Percentiles rank a stretch among this genome's conserved stretches.
phyloP scores from a whole-genome alignment of 2,113 vertebrate genomes.

The Cnemophilus loriae region DNA sequence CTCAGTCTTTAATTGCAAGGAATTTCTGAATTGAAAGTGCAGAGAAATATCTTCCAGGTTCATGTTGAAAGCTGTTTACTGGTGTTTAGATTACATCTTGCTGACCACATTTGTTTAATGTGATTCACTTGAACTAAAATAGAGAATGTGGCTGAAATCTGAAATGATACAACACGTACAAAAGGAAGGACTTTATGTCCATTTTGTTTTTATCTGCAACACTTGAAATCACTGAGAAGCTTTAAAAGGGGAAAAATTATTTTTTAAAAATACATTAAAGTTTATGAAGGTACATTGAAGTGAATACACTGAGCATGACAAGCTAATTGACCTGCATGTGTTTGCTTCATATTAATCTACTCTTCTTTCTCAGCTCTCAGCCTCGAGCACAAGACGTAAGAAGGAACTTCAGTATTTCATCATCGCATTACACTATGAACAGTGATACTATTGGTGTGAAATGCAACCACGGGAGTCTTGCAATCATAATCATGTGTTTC shows the following conservation, averaged over 20 bases:
- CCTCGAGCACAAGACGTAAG: not conserved
- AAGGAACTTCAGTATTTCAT: not conserved
- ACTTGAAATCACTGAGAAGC: not conserved
- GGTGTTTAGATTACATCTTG: not conserved
- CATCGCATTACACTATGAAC: not conserved
- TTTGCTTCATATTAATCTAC: not conserved
- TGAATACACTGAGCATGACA: not conserved
- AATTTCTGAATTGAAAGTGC: not conserved
- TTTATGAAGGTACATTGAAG: not conserved
- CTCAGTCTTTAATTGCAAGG: not conserved
- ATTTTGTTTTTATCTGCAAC: not conserved
- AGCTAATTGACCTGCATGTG: not conserved
- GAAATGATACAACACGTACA: not conserved
- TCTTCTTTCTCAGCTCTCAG: not conserved
- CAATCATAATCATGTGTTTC: not conserved
- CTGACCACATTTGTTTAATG: not conserved
- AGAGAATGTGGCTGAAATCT: not conserved
- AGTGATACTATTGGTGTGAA: not conserved
- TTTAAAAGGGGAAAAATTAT: not conserved
- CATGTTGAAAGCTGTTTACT: not conserved
- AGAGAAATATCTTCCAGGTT: not conserved
- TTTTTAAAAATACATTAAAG: not conserved
- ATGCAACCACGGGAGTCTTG: not conserved
- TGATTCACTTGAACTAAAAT: not conserved
- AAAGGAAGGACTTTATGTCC: not conserved